Base-by-base conservation (phyloP, 2,888 invertebrate genomes). In the Cataglyphis livida region DNA sequence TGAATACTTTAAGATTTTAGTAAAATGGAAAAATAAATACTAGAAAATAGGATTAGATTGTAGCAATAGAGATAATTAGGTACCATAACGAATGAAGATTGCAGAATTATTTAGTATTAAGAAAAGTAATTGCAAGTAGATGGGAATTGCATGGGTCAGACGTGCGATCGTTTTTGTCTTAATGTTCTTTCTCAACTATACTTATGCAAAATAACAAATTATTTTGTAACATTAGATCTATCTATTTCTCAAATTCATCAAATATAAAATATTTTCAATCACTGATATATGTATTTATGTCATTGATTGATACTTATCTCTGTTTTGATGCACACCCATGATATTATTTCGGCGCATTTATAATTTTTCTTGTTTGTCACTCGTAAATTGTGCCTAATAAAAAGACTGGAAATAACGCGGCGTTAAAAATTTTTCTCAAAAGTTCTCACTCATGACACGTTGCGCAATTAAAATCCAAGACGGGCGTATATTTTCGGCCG, bases 401-500 rank as follows among this genome's bases (percentile, higher is more conserved):
- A 21, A 65, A 44, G 10, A 2, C 15, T 32, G 41, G 32, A 70
- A 41, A 44, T 44, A 71, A 44, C n/a, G 38, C 5, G 41, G 35
- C 41, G 15, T 57, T 68, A 21, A 78, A 57, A 12, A 35, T 35
- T 12, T 32, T 18, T 41, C 28, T 35, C 10, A 12, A 28, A 57
- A 71, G 73, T 79, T 66, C 62, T 57, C 44, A 18, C 38, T 76
- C 35, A 76, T 81, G 70, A 78, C 82, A 64, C 65, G 85, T 62
- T 62, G 65, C 66, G 66, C 71, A 84, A 83, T 85, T 57, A 83
- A 85, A 87, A 87, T 85, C 74, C 85, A 75, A 48, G 44, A 21
- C 64, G 32, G 57, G 54, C 70, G 78, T 84, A 85, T 84, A 88
- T 85, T 88, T 90, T 85, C 74, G 82, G 76, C 66, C 73, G 59